Evolutionary conservation across 2,888 invertebrate species (phyloP).

Genomic region (Catonia carolina): DNA sequence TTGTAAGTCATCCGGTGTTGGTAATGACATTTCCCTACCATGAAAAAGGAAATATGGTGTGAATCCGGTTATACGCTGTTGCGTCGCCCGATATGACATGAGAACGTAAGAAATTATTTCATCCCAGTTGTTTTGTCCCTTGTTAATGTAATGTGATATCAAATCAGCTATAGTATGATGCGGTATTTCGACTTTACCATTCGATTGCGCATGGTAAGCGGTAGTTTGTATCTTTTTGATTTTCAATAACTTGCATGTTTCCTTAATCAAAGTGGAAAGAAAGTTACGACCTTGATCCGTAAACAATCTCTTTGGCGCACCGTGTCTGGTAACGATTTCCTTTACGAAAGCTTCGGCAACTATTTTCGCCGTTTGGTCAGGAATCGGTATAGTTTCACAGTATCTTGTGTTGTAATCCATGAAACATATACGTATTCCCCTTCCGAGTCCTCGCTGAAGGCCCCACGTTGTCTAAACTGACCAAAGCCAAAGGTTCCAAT

Average conservation of each 20-base stretch:
- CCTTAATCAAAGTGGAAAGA: background rate
- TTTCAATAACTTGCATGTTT: background rate
- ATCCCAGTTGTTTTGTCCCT: slow-evolving; percentile 38
- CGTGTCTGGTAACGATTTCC: background rate
- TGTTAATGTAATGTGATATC: slow-evolving; percentile 36
- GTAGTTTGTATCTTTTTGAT: background rate
- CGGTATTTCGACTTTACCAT: slow-evolving; percentile 37
- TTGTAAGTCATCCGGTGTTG: slow-evolving; percentile 9
- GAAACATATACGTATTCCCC: background rate
- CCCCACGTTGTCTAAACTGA: background rate
- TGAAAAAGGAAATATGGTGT: slow-evolving; percentile 23
- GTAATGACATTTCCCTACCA: slow-evolving; percentile 22
- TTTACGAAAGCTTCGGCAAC: background rate
- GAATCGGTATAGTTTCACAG: background rate
- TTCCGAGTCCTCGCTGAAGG: background rate
- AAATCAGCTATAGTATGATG: slow-evolving; percentile 38
- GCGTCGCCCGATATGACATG: slow-evolving; percentile 32
- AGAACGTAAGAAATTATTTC: slow-evolving; percentile 35
- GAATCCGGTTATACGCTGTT: background rate
- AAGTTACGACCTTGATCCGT: background rate
- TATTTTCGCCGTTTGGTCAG: background rate
- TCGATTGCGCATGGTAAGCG: slow-evolving; percentile 32
- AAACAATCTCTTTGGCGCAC: background rate
- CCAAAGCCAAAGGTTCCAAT: background rate
- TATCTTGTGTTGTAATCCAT: background rate